phyloP scores from a whole-genome alignment of 2,888 invertebrate species.

The Rhyacophila evoluta region DNA sequence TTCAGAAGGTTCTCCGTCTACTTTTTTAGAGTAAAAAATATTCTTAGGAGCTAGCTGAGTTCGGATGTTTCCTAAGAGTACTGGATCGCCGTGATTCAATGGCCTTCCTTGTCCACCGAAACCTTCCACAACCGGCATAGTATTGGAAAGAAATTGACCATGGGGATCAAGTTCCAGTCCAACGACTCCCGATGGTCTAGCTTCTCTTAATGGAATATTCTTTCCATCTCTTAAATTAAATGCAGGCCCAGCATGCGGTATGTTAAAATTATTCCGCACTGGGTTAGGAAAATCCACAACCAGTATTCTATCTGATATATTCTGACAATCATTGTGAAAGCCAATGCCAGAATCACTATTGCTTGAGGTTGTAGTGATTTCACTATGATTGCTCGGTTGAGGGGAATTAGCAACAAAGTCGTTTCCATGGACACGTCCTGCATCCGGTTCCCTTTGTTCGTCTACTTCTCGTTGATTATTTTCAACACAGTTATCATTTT shows the following conservation, averaged over 20 bases:
- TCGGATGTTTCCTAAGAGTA: constrained; percentile 60
- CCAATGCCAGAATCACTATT: constrained; percentile 97
- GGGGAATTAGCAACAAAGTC: constrained; percentile 80
- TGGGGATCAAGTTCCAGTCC: constrained; percentile 63
- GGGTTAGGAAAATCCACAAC: constrained; percentile 79
- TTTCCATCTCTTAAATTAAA: constrained; percentile 49
- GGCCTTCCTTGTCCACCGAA: constrained; percentile 68
- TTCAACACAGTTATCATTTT: constrained; percentile 42
- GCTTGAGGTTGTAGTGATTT: constrained; percentile 85
- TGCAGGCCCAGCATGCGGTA: constrained; percentile 46
- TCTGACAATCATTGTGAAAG: constrained; percentile 89
- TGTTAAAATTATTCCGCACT: constrained; percentile 55
- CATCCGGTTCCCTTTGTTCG: constrained; percentile 45
- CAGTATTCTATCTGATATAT: constrained; percentile 83
- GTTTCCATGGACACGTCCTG: constrained; percentile 61
- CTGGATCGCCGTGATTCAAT: constrained; percentile 62
- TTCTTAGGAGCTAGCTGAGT: constrained; percentile 45
- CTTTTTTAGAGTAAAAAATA: constrained; percentile 54
- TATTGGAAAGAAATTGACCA: constrained; percentile 66
- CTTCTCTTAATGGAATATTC: constrained; percentile 46
- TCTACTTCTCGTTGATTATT: constrained; percentile 46
- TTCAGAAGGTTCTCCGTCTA: constrained; percentile 32
- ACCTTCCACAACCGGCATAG: constrained; percentile 68
- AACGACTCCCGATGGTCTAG: constrained; percentile 46
- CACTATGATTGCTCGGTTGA: constrained; percentile 86